phyloP scores from a whole-genome alignment of 37 sponge, comb jelly and placozoan genomes.

The Hormiphora californensis region DNA sequence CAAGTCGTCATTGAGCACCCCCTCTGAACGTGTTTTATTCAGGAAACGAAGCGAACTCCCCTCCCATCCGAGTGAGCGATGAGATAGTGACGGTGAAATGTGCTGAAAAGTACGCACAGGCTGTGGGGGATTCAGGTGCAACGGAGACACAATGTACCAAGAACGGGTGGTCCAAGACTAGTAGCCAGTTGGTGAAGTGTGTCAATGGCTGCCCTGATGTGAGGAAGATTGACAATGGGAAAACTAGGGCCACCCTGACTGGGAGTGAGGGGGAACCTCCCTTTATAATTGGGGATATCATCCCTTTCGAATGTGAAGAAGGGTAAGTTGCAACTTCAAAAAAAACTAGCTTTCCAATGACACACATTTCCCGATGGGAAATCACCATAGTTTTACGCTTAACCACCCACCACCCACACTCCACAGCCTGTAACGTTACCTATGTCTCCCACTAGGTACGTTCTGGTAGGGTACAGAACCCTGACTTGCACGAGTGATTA shows the following conservation, averaged over 20 bases:
- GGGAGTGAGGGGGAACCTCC: neutral
- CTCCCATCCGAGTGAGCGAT: neutral
- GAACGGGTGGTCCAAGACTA: neutral
- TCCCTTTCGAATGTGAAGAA: neutral
- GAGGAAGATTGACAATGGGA: neutral
- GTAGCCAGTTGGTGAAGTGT: neutral
- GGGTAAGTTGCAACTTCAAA: slow-evolving; percentile 8
- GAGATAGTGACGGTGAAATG: neutral
- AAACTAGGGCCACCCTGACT: neutral
- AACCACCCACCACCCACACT: too few relatives aligned
- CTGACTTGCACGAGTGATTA: slow-evolving; percentile 1
- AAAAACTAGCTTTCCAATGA: too few relatives aligned
- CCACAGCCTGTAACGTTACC: too few relatives aligned
- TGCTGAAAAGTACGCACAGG: neutral
- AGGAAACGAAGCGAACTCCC: slow-evolving; percentile 12
- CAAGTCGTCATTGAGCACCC: neutral
- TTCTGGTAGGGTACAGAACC: neutral
- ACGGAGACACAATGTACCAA: neutral
- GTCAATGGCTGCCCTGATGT: neutral
- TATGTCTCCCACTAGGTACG: too few relatives aligned
- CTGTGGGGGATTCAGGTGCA: neutral
- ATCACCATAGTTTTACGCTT: too few relatives aligned
- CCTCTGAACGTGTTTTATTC: neutral
- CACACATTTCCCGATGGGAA: too few relatives aligned
- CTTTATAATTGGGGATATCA: neutral